A percentile compares a stretch with the other conserved stretches of the same genome.
phyloP scores from a whole-genome alignment of 23 tunicate species.

The Styela clava region DNA sequence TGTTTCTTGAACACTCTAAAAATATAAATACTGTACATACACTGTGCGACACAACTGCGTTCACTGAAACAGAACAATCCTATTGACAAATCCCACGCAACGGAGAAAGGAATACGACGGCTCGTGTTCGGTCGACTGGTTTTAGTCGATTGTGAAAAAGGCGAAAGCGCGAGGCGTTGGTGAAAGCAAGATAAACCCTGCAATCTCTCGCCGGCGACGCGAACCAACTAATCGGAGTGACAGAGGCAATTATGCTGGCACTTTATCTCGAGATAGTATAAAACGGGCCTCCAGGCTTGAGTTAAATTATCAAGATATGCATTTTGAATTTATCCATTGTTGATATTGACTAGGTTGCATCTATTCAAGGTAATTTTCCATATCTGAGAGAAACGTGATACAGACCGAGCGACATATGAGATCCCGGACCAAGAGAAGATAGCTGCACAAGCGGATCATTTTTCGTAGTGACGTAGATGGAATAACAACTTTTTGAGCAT shows the following conservation, averaged over 20 bases:
- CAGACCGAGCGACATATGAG: neutral
- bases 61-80: conserved; percentile 4
- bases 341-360: neutral
- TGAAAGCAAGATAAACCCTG: neutral
- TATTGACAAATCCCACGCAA: conserved; percentile 20
- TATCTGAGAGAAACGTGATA: conserved; percentile 11
- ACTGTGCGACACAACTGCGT: neutral
- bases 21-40: too few relatives aligned
- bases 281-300: neutral
- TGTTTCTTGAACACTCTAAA: too few relatives aligned
- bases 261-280: neutral
- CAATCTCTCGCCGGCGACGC: neutral
- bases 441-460: neutral
- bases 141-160: neutral
- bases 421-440: conserved; percentile 1
- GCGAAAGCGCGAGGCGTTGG: neutral
- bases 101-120: neutral
- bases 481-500: too few relatives aligned
- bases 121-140: neutral
- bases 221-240: neutral
- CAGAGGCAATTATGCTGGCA: neutral
- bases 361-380: neutral
- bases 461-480: conserved; percentile 6
- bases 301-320: neutral
- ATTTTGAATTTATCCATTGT: neutral